These are phyloP conservation scores for Pteria penguin DNA, from an alignment of 2,888 invertebrate genomes.

Conservation along the genomic window DNA sequence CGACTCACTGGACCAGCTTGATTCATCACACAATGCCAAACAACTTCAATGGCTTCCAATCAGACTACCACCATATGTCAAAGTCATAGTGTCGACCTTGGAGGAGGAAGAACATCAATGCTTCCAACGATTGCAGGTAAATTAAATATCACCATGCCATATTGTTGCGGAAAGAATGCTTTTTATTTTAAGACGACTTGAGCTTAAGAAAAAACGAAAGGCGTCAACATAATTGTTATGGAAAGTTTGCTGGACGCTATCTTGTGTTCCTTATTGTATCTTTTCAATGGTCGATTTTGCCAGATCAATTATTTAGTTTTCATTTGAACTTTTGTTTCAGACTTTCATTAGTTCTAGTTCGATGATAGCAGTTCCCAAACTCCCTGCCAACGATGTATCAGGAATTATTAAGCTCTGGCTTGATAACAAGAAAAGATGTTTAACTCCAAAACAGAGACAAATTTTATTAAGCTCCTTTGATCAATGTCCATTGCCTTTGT, in stretches of 20 bases:
- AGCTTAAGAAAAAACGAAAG: too few relatives aligned
- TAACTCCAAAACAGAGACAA: conserved; percentile 60
- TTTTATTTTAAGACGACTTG: too few relatives aligned
- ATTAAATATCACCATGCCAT: too few relatives aligned
- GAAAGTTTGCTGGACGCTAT: too few relatives aligned
- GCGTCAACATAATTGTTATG: too few relatives aligned
- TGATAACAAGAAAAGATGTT: conserved; percentile 47
- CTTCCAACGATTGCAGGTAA: conserved; percentile 65
- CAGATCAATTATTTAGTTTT: too few relatives aligned
- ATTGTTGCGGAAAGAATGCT: too few relatives aligned
- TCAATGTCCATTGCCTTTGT: conserved; percentile 69
- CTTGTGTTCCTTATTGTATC: too few relatives aligned
- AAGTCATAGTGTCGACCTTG: conserved; percentile 69
- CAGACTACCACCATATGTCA: conserved; percentile 55
- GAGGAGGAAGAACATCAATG: conserved; percentile 67
- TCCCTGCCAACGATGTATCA: conserved; percentile 59
- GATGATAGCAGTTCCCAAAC: conserved; percentile 59
- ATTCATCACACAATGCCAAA: conserved; percentile 61
- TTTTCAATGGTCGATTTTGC: too few relatives aligned
- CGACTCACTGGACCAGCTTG: conserved; percentile 73
- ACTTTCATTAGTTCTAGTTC: conserved; percentile 34
- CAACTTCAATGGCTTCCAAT: conserved; percentile 66
- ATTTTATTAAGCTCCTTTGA: conserved; percentile 56
- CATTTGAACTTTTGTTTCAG: too few relatives aligned
- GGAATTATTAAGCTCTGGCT: conserved; percentile 70